phyloP scores from a whole-genome alignment of 2,888 invertebrate genomes.

The Eristalinus sepulchralis region DNA sequence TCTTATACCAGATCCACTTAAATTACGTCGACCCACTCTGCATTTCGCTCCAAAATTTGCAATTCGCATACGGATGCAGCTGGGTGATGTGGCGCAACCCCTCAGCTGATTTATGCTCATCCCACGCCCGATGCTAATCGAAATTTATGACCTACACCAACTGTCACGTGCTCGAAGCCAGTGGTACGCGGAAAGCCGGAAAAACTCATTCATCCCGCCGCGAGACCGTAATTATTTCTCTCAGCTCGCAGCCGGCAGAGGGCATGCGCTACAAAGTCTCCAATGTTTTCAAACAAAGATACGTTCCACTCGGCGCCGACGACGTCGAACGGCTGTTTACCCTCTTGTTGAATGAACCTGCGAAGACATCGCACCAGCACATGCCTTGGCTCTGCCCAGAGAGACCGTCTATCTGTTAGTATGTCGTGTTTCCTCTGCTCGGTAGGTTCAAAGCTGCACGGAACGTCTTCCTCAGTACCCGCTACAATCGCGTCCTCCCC shows the following conservation, averaged over 20 bases:
- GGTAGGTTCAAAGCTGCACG: conserved; percentile 33
- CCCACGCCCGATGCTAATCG: not conserved
- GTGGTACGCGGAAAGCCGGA: conserved; percentile 16
- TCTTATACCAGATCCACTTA: not conserved
- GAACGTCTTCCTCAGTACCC: not conserved
- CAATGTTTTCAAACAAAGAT: conserved; percentile 62
- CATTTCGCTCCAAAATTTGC: not conserved
- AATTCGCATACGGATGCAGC: not conserved
- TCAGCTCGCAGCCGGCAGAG: not conserved
- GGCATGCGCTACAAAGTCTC: conserved; percentile 58
- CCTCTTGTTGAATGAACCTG: conserved; percentile 59
- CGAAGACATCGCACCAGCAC: conserved; percentile 4
- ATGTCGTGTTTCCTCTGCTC: conserved; percentile 39
- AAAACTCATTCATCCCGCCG: conserved; percentile 54
- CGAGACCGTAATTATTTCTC: conserved; percentile 16
- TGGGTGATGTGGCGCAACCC: not conserved
- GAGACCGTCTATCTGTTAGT: conserved; percentile 49
- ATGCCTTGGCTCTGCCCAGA: conserved; percentile 5
- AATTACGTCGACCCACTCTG: not conserved
- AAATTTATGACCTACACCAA: conserved; percentile 57
- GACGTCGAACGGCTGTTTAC: not conserved
- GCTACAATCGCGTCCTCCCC: not conserved
- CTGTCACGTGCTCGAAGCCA: conserved; percentile 20
- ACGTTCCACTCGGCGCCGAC: conserved; percentile 40
- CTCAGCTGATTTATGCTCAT: not conserved